Conservation (phyloP, 2,797 vertebrate genomes). For the Labroides dimidiatus region DNA sequence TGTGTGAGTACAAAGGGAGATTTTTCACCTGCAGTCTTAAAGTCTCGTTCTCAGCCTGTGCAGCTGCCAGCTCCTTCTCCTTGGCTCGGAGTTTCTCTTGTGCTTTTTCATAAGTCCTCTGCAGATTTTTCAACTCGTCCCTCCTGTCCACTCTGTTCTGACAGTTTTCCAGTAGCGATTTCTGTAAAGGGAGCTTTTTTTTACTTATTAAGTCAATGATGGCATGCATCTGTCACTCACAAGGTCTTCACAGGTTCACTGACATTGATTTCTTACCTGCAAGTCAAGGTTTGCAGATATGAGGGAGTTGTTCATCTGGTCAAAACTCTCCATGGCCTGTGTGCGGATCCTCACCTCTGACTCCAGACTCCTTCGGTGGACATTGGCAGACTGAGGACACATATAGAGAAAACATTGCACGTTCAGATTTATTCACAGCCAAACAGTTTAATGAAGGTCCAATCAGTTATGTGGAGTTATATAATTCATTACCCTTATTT, state of each 20-base stretch:
- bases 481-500: slow-evolving; percentile 87
- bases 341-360: slow-evolving; percentile 89
- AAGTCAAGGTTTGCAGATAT: slow-evolving; percentile 90
- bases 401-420: slow-evolving; percentile 1
- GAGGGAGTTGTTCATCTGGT: slow-evolving; percentile 92
- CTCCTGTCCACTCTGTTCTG: slow-evolving; percentile 85
- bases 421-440: slow-evolving; percentile 23
- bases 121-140: slow-evolving; percentile 87
- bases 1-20: background rate
- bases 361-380: slow-evolving; percentile 88
- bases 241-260: background rate
- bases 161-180: slow-evolving; percentile 93
- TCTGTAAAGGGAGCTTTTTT: slow-evolving; percentile 81
- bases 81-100: slow-evolving; percentile 89
- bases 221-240: background rate
- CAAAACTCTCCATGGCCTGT: slow-evolving; percentile 91
- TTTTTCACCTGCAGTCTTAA: slow-evolving; percentile 89
- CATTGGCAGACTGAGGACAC: slow-evolving; percentile 85
- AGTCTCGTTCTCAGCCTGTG: slow-evolving; percentile 89
- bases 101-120: slow-evolving; percentile 85
- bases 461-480: background rate
- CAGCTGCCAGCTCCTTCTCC: slow-evolving; percentile 87
- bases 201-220: slow-evolving; percentile 24
- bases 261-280: slow-evolving; percentile 84
- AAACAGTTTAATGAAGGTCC: slow-evolving; percentile 14